Evolutionary conservation across 2,113 vertebrate genomes (phyloP), one percentile per base, ranked within the genome.

Genomic region (Falcunculus frontatus): DNA sequence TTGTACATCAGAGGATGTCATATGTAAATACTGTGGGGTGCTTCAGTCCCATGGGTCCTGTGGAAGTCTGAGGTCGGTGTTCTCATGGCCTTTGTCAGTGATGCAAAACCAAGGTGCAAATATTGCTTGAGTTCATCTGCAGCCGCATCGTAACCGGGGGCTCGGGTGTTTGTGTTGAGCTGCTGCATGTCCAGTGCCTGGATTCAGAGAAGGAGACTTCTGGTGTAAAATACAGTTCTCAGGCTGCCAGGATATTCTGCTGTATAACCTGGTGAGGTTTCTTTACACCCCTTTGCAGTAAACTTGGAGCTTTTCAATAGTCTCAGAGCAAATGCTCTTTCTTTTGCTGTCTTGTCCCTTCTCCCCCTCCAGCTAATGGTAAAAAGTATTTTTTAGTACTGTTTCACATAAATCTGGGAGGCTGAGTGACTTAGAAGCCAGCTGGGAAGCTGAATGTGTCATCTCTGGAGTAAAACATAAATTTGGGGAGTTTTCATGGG

Each of bases 401-500:
- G 20, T 83, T 93, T 82, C 55, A 46, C 32, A 27, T 77, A 80
- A 80, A 72, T 68, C 55, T 67, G 49, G 26, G 69, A 95, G 75
- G 46, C 88, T 95, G 44, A 87, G 74, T 65, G 94, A 62, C 84
- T 93, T 84, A 60, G 60, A 79, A 96, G 69, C 82, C 92, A 94
- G 76, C 94, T 97, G 95, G 90, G 76, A 87, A 75, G 30, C 74
- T 69, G 90, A 87, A 67, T 96, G 83, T 94, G 79, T 95, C 89
- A 93, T 95, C 69, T 52, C 50, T 68, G 87, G 93, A 92, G 87
- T 86, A 87, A 82, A 94, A 87, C 64, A 57, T 50, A 91, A 87
- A 68, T 94, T 18, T 82, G 63, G 64, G 69, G 70, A 78, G 68
- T 27, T 75, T 89, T 68, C 3, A 0, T 89, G 78, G 6, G 2